Evolutionary conservation across 2,113 vertebrate species (phyloP).

Genomic region (Esox niger): DNA sequence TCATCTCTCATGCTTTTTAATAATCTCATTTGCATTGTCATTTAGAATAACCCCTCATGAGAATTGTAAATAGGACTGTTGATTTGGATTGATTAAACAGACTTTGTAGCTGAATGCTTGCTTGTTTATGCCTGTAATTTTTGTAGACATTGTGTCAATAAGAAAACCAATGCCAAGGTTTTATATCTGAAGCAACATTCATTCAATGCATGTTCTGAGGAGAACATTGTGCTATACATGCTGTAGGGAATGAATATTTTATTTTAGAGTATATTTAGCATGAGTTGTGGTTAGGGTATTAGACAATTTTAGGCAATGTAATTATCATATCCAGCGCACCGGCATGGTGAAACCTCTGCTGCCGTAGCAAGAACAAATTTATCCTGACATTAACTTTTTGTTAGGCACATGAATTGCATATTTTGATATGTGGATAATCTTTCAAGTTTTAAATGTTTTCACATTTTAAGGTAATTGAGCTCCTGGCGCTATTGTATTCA

Average conservation of each 20-base stretch:
- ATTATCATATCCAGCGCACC: too few relatives aligned
- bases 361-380: too few relatives aligned
- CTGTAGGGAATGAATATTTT: conserved; percentile 10
- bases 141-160: conserved; percentile 55
- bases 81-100: conserved; percentile 40
- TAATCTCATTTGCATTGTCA: conserved; percentile 63
- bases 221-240: conserved; percentile 17
- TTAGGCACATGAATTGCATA: too few relatives aligned
- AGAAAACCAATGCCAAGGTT: conserved; percentile 34
- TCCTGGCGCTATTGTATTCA: too few relatives aligned
- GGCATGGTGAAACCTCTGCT: too few relatives aligned
- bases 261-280: too few relatives aligned
- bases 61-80: conserved; percentile 56
- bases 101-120: conserved; percentile 25
- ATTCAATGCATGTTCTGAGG: conserved; percentile 37
- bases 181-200: conserved; percentile 48
- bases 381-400: too few relatives aligned
- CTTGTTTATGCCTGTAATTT: conserved; percentile 60
- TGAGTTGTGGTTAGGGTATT: too few relatives aligned
- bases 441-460: too few relatives aligned
- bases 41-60: conserved; percentile 64
- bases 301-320: too few relatives aligned
- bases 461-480: too few relatives aligned
- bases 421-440: too few relatives aligned
- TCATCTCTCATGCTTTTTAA: conserved; percentile 55